Evolutionary conservation across 1,140 invertebrate species (phyloP).

Genomic region (Neotoxoptera formosana): DNA sequence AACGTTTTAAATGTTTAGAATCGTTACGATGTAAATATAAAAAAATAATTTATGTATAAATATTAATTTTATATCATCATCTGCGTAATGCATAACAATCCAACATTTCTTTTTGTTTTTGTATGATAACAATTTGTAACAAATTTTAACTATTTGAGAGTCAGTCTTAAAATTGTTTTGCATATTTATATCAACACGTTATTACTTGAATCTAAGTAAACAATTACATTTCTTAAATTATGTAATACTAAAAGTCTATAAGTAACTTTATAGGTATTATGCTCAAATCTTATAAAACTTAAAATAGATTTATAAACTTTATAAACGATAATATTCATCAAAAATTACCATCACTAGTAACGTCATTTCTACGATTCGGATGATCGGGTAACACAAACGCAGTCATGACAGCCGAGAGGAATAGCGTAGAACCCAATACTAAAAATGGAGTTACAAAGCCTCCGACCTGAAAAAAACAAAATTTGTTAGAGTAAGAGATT

Average conservation of each 20-base stretch:
- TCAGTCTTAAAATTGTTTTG: too few relatives aligned
- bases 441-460: slow-evolving; percentile 89
- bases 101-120: background rate
- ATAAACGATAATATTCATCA: background rate
- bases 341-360: slow-evolving; percentile 50
- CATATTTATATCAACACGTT: background rate
- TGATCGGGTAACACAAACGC: slow-evolving; percentile 76
- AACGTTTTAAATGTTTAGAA: background rate
- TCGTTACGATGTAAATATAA: too few relatives aligned
- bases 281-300: background rate
- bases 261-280: background rate
- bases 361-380: slow-evolving; percentile 48
- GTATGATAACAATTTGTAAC: background rate
- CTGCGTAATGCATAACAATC: background rate
- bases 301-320: background rate
- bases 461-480: slow-evolving; percentile 69
- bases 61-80: background rate
- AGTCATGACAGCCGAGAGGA: slow-evolving; percentile 78
- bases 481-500: background rate
- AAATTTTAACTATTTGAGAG: background rate
- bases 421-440: slow-evolving; percentile 78
- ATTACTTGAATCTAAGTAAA: background rate
- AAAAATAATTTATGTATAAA: too few relatives aligned
- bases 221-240: background rate
- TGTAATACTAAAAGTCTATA: background rate